A percentile compares a stretch with the other conserved stretches of the same genome.
Evolutionary conservation across 2,888 invertebrate genomes (phyloP).

Genomic region (Malthinus flaveolus): DNA sequence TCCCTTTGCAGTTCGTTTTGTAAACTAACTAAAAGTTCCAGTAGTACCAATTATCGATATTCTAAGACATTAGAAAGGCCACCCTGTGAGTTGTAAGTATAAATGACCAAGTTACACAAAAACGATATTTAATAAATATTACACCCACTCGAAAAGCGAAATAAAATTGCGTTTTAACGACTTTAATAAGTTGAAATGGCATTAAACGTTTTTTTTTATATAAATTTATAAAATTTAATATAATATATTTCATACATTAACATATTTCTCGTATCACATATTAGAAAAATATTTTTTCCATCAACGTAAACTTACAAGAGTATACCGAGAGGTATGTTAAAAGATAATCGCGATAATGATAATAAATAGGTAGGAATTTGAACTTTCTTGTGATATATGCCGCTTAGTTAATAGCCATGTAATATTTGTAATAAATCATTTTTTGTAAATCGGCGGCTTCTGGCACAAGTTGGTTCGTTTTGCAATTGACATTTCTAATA

Average conservation of each 20-base stretch:
- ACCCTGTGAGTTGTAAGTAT: no score
- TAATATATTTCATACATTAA: neutral
- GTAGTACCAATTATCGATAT: no score
- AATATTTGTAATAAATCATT: constrained; percentile 36
- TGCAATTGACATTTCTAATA: constrained; percentile 38
- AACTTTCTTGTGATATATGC: constrained; percentile 22
- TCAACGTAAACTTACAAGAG: neutral
- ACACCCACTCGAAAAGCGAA: no score
- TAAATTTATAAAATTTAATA: no score
- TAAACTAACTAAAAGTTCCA: constrained; percentile 6
- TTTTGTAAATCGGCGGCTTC: constrained; percentile 37
- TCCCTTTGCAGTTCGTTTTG: constrained; percentile 22
- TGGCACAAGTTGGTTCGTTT: constrained; percentile 36
- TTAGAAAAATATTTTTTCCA: neutral
- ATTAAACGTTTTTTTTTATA: no score
- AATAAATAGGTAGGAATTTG: constrained; percentile 17
- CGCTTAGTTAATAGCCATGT: constrained; percentile 14
- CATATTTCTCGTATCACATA: constrained; percentile 1
- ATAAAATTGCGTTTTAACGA: constrained; percentile 3
- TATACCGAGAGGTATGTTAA: constrained; percentile 4
- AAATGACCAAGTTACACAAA: no score
- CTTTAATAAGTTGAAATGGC: neutral
- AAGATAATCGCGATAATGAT: constrained; percentile 14
- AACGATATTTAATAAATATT: no score
- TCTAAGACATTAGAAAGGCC: no score